Percentiles rank a stretch among this genome's conserved stretches.
Conservation (phyloP, 1,140 invertebrate genomes). For the Cardiocondyla obscurior region DNA sequence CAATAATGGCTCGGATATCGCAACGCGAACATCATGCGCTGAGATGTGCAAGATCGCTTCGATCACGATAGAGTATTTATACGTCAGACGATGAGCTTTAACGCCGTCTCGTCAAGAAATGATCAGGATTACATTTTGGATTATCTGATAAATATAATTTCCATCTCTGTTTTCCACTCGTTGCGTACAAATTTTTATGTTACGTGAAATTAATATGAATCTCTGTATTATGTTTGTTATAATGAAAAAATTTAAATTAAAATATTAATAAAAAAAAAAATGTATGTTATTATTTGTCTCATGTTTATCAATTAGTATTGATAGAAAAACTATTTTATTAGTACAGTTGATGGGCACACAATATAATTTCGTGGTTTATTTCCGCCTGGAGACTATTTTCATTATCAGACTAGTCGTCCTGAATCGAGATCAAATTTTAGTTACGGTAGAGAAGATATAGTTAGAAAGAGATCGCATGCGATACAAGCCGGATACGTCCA, state of each 20-base stretch:
- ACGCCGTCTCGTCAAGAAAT: background rate
- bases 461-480: background rate
- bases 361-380: constrained; percentile 56
- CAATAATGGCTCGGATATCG: constrained; percentile 6
- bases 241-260: background rate
- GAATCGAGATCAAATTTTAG: constrained; percentile 59
- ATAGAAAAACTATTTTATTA: constrained; percentile 9
- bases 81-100: background rate
- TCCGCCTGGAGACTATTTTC: constrained; percentile 55
- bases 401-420: constrained; percentile 2
- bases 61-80: constrained; percentile 13
- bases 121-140: background rate
- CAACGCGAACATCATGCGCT: background rate
- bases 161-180: background rate
- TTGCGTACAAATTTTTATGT: background rate
- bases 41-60: background rate
- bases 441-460: background rate
- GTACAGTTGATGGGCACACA: constrained; percentile 4
- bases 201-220: background rate
- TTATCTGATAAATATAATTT: background rate
- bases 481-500: constrained; percentile 60
- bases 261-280: too few relatives aligned
- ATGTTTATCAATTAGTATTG: constrained; percentile 22
- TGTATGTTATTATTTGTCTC: background rate
- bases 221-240: background rate